phyloP scores from a whole-genome alignment of 2,888 invertebrate species.

The Rutpela maculata region DNA sequence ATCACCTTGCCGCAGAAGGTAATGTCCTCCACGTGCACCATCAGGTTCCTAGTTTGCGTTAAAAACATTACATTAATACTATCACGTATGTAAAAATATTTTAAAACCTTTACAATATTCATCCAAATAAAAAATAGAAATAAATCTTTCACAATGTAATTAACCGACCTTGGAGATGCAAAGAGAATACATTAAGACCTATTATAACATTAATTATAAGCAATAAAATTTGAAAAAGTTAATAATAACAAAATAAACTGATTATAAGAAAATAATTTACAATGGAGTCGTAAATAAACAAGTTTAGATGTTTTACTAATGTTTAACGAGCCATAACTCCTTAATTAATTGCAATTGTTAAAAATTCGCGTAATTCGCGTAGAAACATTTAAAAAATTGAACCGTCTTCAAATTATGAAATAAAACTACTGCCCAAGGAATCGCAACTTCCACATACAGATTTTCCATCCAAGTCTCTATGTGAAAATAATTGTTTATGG shows the following conservation, averaged over 20 bases:
- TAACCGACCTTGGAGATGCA: constrained; percentile 19
- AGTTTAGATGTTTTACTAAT: constrained; percentile 17
- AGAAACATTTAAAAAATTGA: too few relatives aligned
- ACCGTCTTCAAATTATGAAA: too few relatives aligned
- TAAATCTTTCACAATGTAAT: constrained; percentile 21
- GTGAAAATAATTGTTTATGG: too few relatives aligned
- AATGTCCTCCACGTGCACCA: not conserved
- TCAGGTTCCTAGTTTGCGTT: not conserved
- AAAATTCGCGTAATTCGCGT: not conserved
- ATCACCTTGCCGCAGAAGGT: not conserved
- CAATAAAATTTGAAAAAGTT: constrained; percentile 41
- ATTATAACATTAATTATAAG: constrained; percentile 44
- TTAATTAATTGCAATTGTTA: constrained; percentile 23
- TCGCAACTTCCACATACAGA: too few relatives aligned
- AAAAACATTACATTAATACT: not conserved
- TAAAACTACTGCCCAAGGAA: too few relatives aligned
- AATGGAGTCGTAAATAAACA: constrained; percentile 18
- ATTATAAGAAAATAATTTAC: constrained; percentile 26
- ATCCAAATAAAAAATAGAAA: not conserved
- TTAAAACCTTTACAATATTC: not conserved
- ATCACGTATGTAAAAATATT: not conserved
- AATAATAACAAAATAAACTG: constrained; percentile 27
- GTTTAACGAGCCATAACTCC: constrained; percentile 6
- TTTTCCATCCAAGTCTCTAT: too few relatives aligned
- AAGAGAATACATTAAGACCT: constrained; percentile 20